A percentile compares a stretch with the other conserved stretches of the same genome.
Conservation (phyloP, 2,797 vertebrate species). For the Chelmon rostratus region DNA sequence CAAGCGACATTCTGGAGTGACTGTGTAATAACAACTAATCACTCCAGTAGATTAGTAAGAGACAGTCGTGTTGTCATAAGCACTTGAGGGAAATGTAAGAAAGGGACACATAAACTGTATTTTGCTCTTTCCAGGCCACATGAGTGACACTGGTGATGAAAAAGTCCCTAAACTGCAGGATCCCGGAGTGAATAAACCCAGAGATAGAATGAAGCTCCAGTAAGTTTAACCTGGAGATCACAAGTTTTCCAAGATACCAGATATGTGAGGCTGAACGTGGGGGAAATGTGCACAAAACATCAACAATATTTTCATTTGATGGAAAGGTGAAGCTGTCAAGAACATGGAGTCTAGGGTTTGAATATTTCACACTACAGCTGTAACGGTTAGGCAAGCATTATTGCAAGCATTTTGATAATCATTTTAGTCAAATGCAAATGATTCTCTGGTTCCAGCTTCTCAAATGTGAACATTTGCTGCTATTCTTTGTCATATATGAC, state of each 20-base stretch:
- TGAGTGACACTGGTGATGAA: conserved; percentile 9
- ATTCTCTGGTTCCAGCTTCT: neutral
- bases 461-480: neutral
- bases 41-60: conserved; percentile 39
- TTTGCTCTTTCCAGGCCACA: neutral
- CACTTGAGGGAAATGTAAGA: conserved; percentile 52
- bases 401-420: neutral
- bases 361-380: neutral
- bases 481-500: neutral
- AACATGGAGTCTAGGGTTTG: neutral
- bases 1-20: conserved; percentile 35
- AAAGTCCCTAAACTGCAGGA: conserved; percentile 8
- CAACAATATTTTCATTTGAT: neutral
- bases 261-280: neutral
- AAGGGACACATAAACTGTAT: conserved; percentile 22
- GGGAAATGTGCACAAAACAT: neutral
- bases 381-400: neutral
- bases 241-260: neutral
- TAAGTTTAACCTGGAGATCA: neutral
- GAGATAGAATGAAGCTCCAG: conserved; percentile 7
- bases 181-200: neutral
- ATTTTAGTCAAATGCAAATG: neutral
- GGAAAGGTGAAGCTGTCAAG: neutral
- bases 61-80: conserved; percentile 42
- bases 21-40: conserved; percentile 44